phyloP scores from a whole-genome alignment of 1,140 invertebrate species.

The Bilobella aurantiaca region DNA sequence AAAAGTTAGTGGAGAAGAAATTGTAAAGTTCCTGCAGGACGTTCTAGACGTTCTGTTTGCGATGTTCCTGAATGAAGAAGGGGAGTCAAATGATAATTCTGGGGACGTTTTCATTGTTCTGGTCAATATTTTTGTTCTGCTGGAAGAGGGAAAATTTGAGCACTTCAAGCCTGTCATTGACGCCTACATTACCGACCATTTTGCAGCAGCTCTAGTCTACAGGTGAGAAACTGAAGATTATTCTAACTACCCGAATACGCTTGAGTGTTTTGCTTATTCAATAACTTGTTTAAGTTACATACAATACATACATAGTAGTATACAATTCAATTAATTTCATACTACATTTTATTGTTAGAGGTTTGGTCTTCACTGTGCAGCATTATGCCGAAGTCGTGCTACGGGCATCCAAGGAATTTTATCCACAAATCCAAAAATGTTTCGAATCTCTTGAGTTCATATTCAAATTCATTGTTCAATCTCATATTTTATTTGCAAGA shows the following conservation, averaged over 20 bases:
- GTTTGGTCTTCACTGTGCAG: slow-evolving; percentile 73
- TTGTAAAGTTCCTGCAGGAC: slow-evolving; percentile 94
- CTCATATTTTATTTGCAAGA: slow-evolving; percentile 71
- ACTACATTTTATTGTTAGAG: slow-evolving; percentile 43
- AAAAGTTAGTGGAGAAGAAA: slow-evolving; percentile 71
- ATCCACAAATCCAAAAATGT: slow-evolving; percentile 79
- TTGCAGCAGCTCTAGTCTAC: slow-evolving; percentile 88
- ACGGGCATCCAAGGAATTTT: slow-evolving; percentile 60
- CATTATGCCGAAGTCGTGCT: slow-evolving; percentile 79
- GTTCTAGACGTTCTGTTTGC: slow-evolving; percentile 88
- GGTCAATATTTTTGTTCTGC: slow-evolving; percentile 71
- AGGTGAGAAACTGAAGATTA: too few relatives aligned
- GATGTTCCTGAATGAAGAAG: slow-evolving; percentile 87
- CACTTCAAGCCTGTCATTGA: slow-evolving; percentile 93
- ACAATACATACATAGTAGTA: too few relatives aligned
- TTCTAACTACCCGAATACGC: too few relatives aligned
- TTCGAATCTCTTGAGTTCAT: slow-evolving; percentile 86
- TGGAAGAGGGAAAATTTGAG: slow-evolving; percentile 86
- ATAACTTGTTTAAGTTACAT: too few relatives aligned
- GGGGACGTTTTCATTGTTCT: slow-evolving; percentile 65
- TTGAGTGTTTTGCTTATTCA: too few relatives aligned
- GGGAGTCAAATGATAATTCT: slow-evolving; percentile 63
- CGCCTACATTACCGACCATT: slow-evolving; percentile 88
- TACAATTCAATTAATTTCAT: too few relatives aligned
- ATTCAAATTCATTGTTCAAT: slow-evolving; percentile 90